Base-by-base conservation (phyloP, 2,888 invertebrate species). In the Chromoteleia sp. region DNA sequence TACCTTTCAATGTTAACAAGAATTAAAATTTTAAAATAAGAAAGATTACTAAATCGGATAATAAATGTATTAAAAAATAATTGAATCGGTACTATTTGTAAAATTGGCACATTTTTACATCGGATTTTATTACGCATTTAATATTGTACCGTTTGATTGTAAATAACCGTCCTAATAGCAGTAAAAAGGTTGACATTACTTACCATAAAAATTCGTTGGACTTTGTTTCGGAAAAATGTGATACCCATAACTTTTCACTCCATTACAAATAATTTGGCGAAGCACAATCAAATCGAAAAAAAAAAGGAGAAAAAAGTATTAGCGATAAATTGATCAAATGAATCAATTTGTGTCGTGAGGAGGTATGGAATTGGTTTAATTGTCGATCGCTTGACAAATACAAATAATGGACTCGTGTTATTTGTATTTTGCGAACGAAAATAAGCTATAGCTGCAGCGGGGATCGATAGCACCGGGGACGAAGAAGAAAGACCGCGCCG, bases 331-430 rank as follows among this genome's bases (percentile, higher is more conserved):
- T 77, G 70, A 29, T 45, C 15, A n/a, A 25, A 61, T 59, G 43
- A 68, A 61, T 68, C 54, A 61, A 61, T 68, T 68, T 61, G 76
- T 25, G 45, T 36, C 21, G 61, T 58, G 61, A 59, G 43, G 54
- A 68, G 54, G 48, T 43, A 48, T 39, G 68, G 39, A 48, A 30
- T 70, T 50, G 58, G 41, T 67, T 78, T 67, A 73, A 78, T 71
- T 71, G 48, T 39, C 58, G 54, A 78, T 78, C 43, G 71, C 73
- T 73, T 58, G 65, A 52, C 58, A 65, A 78, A 65, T 78, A 52
- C 71, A 58, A 78, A 43, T 71, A 59, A 65, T 65, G 41, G 61
- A 30, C 67, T 52, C 30, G 17, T 19, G 45, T 54, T 54, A n/a
- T 70, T 63, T 70, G 45, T 25, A 25, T 25, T 25, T 2, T 6